Base-by-base conservation (phyloP, 2,888 invertebrate genomes). In the Caenorhabditis panamensis region DNA sequence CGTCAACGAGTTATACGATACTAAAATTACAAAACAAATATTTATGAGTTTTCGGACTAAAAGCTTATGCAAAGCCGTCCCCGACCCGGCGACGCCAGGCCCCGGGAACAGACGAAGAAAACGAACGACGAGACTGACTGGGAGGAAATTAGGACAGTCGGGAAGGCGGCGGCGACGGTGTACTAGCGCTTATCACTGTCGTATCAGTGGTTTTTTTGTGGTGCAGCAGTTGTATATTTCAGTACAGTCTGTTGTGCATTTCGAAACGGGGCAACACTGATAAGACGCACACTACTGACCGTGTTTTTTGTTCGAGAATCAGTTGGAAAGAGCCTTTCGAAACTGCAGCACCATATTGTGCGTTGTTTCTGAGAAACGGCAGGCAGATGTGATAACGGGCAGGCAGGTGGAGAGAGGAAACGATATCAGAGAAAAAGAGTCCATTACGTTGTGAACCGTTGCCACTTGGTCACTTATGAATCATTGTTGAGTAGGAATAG, bases 1-100 rank as follows among this genome's bases (percentile, higher is more conserved):
- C 31, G 54, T n/a, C 31, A 56, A 36, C n/a, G 28, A 18, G 56
- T 56, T 56, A 56, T 56, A 56, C 31, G 56, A 56, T 56, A 31
- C 56, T 56, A 56, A 31, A 56, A 56, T 56, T 31, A 56, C 56
- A 56, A 56, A 56, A 28, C 54, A 54, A 56, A 56, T 56, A 56
- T 56, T 56, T 56, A 31, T 56, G 56, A 56, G 56, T 28, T 54
- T 26, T 28, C 54, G 13, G 28, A 16, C 54, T 56, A 36, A 56
- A 31, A 56, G 56, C 56, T 36, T 56, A 18, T 56, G 56, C 56
- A 56, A 56, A 56, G 36, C 56, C 26, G n/a, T n/a, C 36, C 20
- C 31, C 18, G 13, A 1, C 41, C 8, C 2, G 13, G 11, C 6
- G 18, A 18, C 47, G 47, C 47, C 47, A 47, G 18, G 20, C 18